These are phyloP conservation scores for Antheraea yamamai DNA, from an alignment of 2,888 invertebrate genomes.

Conservation along the genomic window DNA sequence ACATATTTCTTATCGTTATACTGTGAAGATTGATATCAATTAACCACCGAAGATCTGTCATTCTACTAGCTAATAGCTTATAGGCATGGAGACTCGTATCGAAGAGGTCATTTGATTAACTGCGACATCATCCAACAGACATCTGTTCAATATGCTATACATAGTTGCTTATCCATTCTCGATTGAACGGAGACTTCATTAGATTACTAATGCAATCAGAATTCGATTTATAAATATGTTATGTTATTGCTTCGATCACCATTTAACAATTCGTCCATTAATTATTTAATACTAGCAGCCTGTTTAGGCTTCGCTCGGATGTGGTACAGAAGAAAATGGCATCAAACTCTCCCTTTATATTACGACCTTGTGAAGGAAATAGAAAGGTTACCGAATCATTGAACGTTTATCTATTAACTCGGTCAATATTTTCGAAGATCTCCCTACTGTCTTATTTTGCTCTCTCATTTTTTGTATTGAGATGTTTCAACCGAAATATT, in stretches of 20 bases:
- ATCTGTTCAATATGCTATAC: constrained; percentile 8
- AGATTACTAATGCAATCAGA: not conserved
- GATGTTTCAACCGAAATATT: too few species aligned
- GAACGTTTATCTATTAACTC: too few species aligned
- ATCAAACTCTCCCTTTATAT: too few species aligned
- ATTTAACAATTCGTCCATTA: not conserved
- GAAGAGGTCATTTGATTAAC: constrained; percentile 13
- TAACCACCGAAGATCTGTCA: not conserved
- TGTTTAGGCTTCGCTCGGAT: too few species aligned
- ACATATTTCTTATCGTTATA: not conserved
- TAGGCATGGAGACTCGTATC: constrained; percentile 8
- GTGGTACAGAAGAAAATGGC: too few species aligned
- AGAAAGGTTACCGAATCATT: too few species aligned
- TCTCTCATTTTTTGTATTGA: too few species aligned
- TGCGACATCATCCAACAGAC: constrained; percentile 8
- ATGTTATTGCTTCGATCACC: not conserved
- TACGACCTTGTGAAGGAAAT: too few species aligned
- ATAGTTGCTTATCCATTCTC: constrained; percentile 4
- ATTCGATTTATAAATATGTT: not conserved
- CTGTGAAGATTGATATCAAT: not conserved
- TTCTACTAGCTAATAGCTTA: not conserved
- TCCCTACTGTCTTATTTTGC: too few species aligned
- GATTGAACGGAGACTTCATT: constrained; percentile 2
- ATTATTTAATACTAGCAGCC: not conserved
- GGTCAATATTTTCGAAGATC: too few species aligned